Percentiles rank a stretch among this genome's conserved stretches.
Evolutionary conservation across 2,113 vertebrate genomes (phyloP).

Genomic region (Podarcis cretensis): DNA sequence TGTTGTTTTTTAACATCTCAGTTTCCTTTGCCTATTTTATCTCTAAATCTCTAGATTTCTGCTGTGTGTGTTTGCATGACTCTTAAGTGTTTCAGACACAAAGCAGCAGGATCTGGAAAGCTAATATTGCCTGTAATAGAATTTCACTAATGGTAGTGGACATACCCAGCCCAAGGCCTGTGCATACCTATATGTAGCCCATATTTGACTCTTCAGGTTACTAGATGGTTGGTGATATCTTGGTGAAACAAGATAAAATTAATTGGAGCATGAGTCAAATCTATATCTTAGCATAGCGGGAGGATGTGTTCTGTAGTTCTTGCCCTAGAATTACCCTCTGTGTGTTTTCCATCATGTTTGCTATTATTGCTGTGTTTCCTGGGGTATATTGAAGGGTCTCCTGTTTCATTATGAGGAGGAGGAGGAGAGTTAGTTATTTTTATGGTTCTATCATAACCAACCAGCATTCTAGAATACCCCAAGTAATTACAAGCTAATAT

Average conservation of each 20-base stretch:
- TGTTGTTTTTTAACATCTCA: neutral
- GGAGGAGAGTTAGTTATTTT: neutral
- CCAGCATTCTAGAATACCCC: neutral
- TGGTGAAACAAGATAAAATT: neutral
- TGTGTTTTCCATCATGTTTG: no score
- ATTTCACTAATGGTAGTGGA: neutral
- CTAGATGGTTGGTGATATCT: neutral
- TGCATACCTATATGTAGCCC: neutral
- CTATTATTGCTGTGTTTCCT: neutral
- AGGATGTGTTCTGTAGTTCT: neutral
- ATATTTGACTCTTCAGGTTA: neutral
- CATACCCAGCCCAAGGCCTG: neutral
- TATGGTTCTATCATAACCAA: neutral
- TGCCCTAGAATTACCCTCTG: neutral
- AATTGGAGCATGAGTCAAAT: neutral
- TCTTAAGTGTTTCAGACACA: slow-evolving; percentile 17
- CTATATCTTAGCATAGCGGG: slow-evolving; percentile 13
- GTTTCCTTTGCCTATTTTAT: neutral
- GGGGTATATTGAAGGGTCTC: neutral
- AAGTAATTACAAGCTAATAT: neutral
- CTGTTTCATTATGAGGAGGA: neutral
- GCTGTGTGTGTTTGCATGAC: neutral
- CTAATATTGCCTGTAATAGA: neutral
- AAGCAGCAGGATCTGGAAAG: neutral
- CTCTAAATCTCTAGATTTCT: neutral